Evolutionary conservation across 2,888 invertebrate genomes (phyloP).

Genomic region (Eupithecia tripunctaria): DNA sequence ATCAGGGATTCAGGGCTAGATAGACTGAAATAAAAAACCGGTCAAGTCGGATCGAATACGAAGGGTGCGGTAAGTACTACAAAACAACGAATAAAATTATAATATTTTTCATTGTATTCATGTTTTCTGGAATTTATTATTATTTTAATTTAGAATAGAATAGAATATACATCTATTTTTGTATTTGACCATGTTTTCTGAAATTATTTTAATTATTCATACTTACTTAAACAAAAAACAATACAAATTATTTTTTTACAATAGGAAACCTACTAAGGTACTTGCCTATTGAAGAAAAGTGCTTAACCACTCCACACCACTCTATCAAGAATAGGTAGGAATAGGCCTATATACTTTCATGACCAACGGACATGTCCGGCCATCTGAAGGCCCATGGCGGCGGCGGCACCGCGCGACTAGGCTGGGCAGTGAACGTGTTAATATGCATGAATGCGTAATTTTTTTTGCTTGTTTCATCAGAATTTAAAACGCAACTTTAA

Average conservation of each 20-base stretch:
- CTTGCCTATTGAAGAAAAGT: too few species aligned
- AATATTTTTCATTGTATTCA: too few species aligned
- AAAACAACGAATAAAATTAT: too few species aligned
- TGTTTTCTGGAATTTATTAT: neutral
- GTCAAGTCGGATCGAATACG: neutral
- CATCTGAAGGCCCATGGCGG: neutral
- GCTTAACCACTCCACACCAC: neutral
- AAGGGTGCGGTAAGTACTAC: neutral
- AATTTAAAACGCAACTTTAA: neutral
- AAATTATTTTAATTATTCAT: too few species aligned
- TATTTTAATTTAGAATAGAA: neutral
- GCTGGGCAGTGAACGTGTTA: neutral
- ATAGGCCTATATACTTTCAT: neutral
- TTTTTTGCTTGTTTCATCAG: neutral
- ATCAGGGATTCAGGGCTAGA: neutral
- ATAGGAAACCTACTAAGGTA: too few species aligned
- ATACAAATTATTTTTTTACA: too few species aligned
- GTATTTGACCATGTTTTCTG: too few species aligned
- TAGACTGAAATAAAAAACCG: slow-evolving; percentile 1
- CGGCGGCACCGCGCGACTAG: too few species aligned
- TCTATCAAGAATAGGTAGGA: too few species aligned
- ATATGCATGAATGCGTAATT: neutral
- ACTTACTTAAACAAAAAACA: too few species aligned
- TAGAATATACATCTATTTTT: too few species aligned
- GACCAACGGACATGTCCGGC: neutral